Evolutionary conservation across 2,888 invertebrate genomes (phyloP).

Genomic region (Abrostola triplasia): DNA sequence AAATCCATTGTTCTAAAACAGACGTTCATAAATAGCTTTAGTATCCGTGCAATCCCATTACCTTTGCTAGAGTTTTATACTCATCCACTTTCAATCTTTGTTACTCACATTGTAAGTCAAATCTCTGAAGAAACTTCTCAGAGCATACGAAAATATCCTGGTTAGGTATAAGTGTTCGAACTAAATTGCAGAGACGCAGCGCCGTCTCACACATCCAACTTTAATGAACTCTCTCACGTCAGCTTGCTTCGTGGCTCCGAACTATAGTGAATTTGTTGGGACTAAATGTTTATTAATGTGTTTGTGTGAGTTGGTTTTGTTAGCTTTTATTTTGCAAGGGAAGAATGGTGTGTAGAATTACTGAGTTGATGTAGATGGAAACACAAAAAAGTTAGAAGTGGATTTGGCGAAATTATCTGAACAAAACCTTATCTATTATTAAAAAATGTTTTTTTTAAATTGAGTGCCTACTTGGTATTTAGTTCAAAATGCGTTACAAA

Average conservation of each 20-base stretch:
- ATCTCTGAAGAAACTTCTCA: conserved; percentile 31
- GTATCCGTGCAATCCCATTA: neutral
- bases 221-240: conserved; percentile 35
- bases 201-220: conserved; percentile 34
- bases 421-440: too few relatives aligned
- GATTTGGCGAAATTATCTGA: too few relatives aligned
- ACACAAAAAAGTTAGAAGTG: too few relatives aligned
- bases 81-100: neutral
- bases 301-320: conserved; percentile 44
- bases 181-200: conserved; percentile 27
- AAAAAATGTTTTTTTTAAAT: too few relatives aligned
- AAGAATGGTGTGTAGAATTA: neutral
- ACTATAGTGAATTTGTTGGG: conserved; percentile 60
- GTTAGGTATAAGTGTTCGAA: conserved; percentile 29
- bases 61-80: conserved; percentile 1
- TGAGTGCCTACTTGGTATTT: too few relatives aligned
- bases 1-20: neutral
- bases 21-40: neutral
- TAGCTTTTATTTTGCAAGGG: conserved; percentile 30
- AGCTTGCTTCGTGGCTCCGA: conserved; percentile 49
- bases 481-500: too few relatives aligned
- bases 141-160: conserved; percentile 27
- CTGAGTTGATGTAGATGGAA: too few relatives aligned
- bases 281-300: conserved; percentile 66
- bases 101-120: conserved; percentile 9